These are phyloP conservation scores for Diloba caeruleocephala DNA, from an alignment of 2,888 invertebrate species.

Conservation along the genomic window DNA sequence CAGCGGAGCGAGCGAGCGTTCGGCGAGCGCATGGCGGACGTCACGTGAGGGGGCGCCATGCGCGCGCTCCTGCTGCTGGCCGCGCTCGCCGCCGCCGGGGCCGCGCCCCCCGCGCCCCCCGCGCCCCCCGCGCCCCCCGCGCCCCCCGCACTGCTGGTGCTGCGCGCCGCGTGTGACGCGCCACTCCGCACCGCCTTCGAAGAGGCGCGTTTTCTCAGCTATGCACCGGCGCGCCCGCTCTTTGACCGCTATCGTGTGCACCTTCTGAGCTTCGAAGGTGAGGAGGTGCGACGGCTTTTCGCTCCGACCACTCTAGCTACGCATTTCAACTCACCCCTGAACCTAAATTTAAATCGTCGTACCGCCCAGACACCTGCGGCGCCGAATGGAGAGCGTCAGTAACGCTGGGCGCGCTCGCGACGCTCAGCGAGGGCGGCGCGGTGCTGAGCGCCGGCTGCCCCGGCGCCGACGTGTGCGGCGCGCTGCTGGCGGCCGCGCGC, in stretches of 20 bases:
- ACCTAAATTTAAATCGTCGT: too few species aligned
- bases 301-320: not conserved
- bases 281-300: conserved; percentile 19
- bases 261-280: conserved; percentile 62
- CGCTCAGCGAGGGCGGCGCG: conserved; percentile 60
- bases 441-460: conserved; percentile 61
- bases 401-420: conserved; percentile 62
- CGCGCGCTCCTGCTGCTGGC: conserved; percentile 66
- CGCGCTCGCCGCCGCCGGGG: conserved; percentile 55
- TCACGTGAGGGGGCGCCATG: conserved; percentile 69
- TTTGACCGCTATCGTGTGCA: conserved; percentile 25
- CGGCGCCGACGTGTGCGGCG: conserved; percentile 61
- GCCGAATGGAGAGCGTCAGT: conserved; percentile 59
- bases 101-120: conserved; percentile 19
- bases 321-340: too few species aligned
- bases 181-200: conserved; percentile 53
- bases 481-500: conserved; percentile 60
- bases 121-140: conserved; percentile 7
- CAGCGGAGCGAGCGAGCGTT: conserved; percentile 55
- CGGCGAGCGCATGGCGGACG: conserved; percentile 57
- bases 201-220: conserved; percentile 38
- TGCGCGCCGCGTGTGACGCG: conserved; percentile 68
- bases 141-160: conserved; percentile 65
- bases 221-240: conserved; percentile 39
- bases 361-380: conserved; percentile 73